A percentile compares a stretch with the other conserved stretches of the same genome.
These are phyloP conservation scores for Cyclina sinensis DNA, from an alignment of 1,140 invertebrate genomes.

Conservation along the genomic window DNA sequence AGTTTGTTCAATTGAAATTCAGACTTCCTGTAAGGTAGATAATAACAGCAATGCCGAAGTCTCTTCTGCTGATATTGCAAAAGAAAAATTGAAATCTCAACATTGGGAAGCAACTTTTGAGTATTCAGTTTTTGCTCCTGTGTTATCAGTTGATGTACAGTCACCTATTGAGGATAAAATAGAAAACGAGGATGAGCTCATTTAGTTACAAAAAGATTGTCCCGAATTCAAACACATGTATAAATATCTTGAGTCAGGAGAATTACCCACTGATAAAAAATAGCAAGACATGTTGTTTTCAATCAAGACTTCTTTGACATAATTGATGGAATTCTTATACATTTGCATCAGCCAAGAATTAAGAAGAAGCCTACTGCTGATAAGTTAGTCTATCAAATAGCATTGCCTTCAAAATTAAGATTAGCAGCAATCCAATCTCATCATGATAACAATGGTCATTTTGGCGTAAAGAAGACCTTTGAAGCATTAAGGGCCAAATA, in stretches of 20 bases:
- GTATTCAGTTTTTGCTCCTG: background rate
- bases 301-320: constrained; percentile 66
- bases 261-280: constrained; percentile 62
- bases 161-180: background rate
- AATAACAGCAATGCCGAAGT: too few relatives aligned
- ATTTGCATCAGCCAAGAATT: constrained; percentile 61
- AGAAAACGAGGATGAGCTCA: background rate
- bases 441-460: constrained; percentile 56
- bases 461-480: constrained; percentile 55
- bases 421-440: constrained; percentile 40
- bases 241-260: constrained; percentile 28
- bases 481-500: constrained; percentile 59
- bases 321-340: constrained; percentile 65
- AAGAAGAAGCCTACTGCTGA: too few relatives aligned
- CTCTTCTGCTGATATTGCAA: too few relatives aligned
- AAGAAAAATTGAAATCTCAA: background rate
- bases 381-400: constrained; percentile 42
- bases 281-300: constrained; percentile 12
- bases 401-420: constrained; percentile 55
- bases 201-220: too few relatives aligned
- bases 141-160: background rate
- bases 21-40: too few relatives aligned
- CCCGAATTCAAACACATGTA: constrained; percentile 30
- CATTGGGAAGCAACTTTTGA: background rate
- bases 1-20: too few relatives aligned